Conservation (phyloP, 2,888 invertebrate species). For the Cyclophora punctaria region DNA sequence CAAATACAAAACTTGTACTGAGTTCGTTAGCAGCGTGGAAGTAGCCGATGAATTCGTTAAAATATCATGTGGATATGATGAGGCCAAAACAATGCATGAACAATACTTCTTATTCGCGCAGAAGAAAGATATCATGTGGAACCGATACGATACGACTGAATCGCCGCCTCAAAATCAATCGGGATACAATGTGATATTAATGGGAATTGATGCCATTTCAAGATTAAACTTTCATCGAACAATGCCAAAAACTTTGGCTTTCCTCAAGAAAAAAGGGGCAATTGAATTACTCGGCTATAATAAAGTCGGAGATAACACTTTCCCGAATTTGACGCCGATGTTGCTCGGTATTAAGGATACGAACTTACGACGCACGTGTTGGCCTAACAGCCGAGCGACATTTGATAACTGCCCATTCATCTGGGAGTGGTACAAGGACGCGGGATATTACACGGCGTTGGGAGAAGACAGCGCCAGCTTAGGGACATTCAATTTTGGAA, state of each 20-base stretch:
- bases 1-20: conserved; percentile 62
- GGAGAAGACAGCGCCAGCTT: conserved; percentile 88
- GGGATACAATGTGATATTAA: conserved; percentile 80
- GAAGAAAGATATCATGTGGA: conserved; percentile 36
- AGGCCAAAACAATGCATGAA: conserved; percentile 67
- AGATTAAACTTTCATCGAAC: conserved; percentile 89
- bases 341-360: conserved; percentile 81
- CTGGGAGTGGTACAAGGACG: conserved; percentile 85
- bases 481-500: conserved; percentile 87
- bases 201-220: conserved; percentile 91
- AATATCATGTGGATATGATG: conserved; percentile 75
- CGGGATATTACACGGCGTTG: conserved; percentile 85
- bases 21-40: conserved; percentile 57
- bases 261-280: conserved; percentile 77
- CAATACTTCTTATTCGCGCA: conserved; percentile 81
- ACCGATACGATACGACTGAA: conserved; percentile 26
- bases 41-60: conserved; percentile 79
- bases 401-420: conserved; percentile 89
- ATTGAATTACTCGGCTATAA: conserved; percentile 91
- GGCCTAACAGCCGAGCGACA: conserved; percentile 69
- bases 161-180: conserved; percentile 28
- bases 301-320: conserved; percentile 96
- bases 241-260: conserved; percentile 82
- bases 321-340: conserved; percentile 90
- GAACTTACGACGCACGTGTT: conserved; percentile 79